These are phyloP conservation scores for Choristoneura rosaceana DNA, from an alignment of 2,888 invertebrate genomes.

Conservation along the genomic window DNA sequence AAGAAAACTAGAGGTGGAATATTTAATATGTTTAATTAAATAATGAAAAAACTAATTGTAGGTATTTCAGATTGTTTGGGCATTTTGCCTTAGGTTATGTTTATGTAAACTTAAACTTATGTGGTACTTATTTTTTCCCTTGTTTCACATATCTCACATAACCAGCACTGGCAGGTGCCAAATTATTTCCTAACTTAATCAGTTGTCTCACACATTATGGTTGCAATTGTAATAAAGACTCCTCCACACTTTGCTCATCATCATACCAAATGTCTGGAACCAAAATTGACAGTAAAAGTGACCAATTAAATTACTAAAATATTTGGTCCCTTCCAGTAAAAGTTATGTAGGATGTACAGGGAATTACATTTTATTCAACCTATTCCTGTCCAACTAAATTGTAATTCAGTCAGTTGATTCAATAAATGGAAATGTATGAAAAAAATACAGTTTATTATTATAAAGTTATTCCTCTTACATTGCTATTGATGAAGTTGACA, in stretches of 20 bases:
- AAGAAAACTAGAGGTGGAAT: slow-evolving; percentile 71
- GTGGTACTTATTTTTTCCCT: neutral
- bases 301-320: no score
- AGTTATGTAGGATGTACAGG: no score
- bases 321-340: no score
- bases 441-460: slow-evolving; percentile 37
- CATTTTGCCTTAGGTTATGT: neutral
- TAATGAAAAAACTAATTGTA: neutral
- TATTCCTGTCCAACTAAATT: neutral
- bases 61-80: slow-evolving; percentile 1
- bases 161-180: no score
- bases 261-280: no score
- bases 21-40: slow-evolving; percentile 73
- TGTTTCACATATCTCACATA: neutral
- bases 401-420: neutral
- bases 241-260: no score
- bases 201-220: no score
- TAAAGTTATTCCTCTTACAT: slow-evolving; percentile 23
- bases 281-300: no score
- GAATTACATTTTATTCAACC: no score
- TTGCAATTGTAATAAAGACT: no score
- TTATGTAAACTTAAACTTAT: neutral
- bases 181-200: no score
- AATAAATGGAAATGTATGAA: slow-evolving; percentile 12
- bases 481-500: slow-evolving; percentile 91